These are phyloP conservation scores for Calosoma granatense DNA, from an alignment of 1,140 invertebrate genomes.

Conservation along the genomic window DNA sequence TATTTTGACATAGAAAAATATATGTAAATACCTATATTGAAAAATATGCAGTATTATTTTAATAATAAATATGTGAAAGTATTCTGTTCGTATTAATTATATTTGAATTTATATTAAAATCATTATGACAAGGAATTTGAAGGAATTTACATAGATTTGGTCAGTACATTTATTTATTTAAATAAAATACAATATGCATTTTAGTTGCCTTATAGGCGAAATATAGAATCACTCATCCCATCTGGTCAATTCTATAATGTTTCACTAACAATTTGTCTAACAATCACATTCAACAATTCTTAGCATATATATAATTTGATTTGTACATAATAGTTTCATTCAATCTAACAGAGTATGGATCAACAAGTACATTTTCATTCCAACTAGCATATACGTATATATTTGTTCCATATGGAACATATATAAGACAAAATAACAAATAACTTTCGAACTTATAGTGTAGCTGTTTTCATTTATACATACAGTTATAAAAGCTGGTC, in stretches of 20 bases:
- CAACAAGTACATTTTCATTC: neutral
- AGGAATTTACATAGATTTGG: neutral
- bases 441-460: too few species aligned
- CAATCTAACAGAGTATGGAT: neutral
- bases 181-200: slow-evolving; percentile 4
- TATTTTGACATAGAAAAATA: neutral
- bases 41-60: neutral
- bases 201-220: neutral
- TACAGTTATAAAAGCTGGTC: neutral
- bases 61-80: too few species aligned
- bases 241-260: neutral
- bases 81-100: too few species aligned
- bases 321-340: slow-evolving; percentile 8
- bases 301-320: neutral
- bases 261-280: neutral
- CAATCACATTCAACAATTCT: neutral
- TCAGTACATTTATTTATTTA: slow-evolving; percentile 4
- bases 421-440: too few species aligned
- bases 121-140: neutral
- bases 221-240: neutral
- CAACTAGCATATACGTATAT: neutral
- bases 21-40: neutral
- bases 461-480: too few species aligned
- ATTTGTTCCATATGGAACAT: too few species aligned
- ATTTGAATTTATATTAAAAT: too few species aligned